Conservation (phyloP, 2,888 invertebrate species). For the Aporophyla nigra region DNA sequence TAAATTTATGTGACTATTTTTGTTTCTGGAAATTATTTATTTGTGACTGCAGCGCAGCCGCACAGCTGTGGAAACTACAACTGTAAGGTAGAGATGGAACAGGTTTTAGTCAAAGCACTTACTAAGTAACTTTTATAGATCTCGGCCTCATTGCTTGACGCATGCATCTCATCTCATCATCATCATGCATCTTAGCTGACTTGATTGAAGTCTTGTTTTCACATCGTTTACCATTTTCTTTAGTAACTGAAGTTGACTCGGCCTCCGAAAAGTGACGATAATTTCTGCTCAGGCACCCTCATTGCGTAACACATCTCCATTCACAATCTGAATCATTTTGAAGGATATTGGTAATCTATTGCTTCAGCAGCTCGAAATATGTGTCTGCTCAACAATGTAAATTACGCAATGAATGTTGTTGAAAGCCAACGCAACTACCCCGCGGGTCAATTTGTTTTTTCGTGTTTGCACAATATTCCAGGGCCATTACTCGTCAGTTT, state of each 20-base stretch:
- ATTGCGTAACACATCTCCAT: neutral
- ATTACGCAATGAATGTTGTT: neutral
- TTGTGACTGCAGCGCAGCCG: neutral
- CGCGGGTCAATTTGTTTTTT: neutral
- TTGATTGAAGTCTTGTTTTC: neutral
- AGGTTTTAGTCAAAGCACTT: neutral
- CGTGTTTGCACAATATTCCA: neutral
- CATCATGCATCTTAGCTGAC: neutral
- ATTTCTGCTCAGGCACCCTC: neutral
- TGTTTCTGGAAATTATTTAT: slow-evolving; percentile 9
- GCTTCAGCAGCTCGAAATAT: too few species aligned
- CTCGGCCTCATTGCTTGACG: neutral
- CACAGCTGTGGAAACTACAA: neutral
- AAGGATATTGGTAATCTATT: too few species aligned
- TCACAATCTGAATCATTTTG: neutral
- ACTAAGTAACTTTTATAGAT: neutral
- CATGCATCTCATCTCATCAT: too few species aligned
- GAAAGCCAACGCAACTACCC: too few species aligned
- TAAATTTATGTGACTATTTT: neutral
- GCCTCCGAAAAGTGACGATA: neutral
- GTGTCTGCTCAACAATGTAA: too few species aligned
- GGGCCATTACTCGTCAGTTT: neutral
- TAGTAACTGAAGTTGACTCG: neutral
- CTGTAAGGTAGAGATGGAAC: neutral
- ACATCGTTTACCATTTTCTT: neutral